Base-by-base conservation (phyloP, 2,113 vertebrate species). In the Parus major region DNA sequence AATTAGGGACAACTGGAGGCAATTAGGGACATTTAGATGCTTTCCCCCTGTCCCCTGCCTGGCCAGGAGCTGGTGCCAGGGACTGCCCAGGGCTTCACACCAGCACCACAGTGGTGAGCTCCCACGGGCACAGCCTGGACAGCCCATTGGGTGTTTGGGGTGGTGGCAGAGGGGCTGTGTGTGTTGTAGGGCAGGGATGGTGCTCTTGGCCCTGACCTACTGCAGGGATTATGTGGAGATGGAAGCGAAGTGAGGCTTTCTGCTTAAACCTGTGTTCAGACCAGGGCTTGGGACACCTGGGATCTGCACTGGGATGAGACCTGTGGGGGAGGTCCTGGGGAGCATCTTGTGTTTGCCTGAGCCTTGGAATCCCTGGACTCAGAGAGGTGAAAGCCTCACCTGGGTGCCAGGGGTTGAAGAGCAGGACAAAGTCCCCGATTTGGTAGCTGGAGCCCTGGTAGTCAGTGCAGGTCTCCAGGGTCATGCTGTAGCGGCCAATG, bases 371-470 rank as follows among this genome's bases (percentile, higher is more conserved):
- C 28, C 10, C 17, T 0, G 3, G 5, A 2, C 6, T 42, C 1
- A 8, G 56, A 27, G 59, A 15, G 22, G 28, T 6, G 46, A 31
- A 35, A n/a, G 31, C 52, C 96, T 97, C 94, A 99, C 99, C 98
- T 97, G 98, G 94, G 69, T 99, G 99, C 99, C 99, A 99, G 56
- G 98, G 92, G 12, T 99, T 99, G 88, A 99, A 99, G 93, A 99
- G 98, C 94, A 99, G 95, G 33, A 97, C 25, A 11, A 99, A 98
- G 27, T 99, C 82, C 17, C 98, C 98, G 5, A 99, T 94, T 25
- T 35, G 50, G 69, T 87, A 97, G 94, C 97, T 98, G 86, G 93
- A 69, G 76, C 91, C 92, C 86, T 92, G 97, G 76, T 86, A 92
- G 64, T 78, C 96, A 0, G 92, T 97, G 94, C 89, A 84, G 69